Conservation (phyloP, 2,797 vertebrate genomes). For the Oophaga sylvatica region DNA sequence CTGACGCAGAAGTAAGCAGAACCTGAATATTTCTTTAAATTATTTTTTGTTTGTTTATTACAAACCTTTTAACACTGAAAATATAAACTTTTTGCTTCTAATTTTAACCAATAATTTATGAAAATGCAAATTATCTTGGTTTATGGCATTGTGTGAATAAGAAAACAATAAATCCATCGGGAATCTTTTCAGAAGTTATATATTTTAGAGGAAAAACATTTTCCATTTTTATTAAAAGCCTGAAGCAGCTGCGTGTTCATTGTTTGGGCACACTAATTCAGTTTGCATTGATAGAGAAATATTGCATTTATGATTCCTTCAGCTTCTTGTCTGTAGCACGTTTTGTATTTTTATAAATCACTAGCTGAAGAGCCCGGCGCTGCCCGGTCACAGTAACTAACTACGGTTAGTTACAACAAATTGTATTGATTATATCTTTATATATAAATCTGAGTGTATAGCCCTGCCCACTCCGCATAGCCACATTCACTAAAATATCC, state of each 20-base stretch:
- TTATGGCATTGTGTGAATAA: conserved; percentile 1
- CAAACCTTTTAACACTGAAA: not conserved
- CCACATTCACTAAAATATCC: no score
- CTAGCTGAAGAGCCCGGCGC: no score
- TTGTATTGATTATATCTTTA: no score
- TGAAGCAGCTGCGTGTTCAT: not conserved
- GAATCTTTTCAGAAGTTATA: not conserved
- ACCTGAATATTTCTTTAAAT: not conserved
- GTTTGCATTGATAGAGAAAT: conserved; percentile 19
- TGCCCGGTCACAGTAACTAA: no score
- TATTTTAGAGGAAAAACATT: not conserved
- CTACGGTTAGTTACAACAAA: no score
- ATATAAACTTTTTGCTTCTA: not conserved
- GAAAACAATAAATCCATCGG: not conserved
- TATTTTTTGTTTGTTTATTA: not conserved
- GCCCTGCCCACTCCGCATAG: no score
- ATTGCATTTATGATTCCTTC: conserved; percentile 7
- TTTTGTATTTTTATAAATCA: conserved; percentile 4
- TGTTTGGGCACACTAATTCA: not conserved
- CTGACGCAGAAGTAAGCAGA: no score
- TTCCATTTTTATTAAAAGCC: not conserved
- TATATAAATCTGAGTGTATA: no score
- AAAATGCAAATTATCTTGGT: not conserved
- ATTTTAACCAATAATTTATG: not conserved
- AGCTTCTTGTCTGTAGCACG: not conserved